Conservation (phyloP, 2,113 vertebrate species). For the Spea multiplicata region DNA sequence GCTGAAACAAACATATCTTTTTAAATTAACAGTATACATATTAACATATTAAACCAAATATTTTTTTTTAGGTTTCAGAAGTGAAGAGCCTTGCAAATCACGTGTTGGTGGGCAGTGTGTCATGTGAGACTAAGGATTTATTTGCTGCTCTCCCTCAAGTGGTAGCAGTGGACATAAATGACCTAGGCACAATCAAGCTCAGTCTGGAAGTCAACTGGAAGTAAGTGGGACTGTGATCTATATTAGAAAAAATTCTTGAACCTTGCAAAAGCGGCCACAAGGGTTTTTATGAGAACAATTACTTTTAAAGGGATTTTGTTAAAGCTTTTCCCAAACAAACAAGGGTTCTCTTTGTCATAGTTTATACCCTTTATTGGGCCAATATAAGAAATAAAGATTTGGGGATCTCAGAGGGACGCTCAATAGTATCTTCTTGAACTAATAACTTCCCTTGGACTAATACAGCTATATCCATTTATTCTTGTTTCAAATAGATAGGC, state of each 20-base stretch:
- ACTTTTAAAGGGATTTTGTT: too few species aligned
- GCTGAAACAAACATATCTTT: not conserved
- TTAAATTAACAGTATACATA: not conserved
- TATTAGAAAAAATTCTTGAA: not conserved
- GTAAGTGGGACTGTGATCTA: constrained; percentile 66
- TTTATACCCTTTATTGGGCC: not conserved
- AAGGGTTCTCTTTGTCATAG: not conserved
- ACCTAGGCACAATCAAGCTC: constrained; percentile 93
- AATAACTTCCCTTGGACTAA: too few species aligned
- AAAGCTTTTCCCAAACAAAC: not conserved
- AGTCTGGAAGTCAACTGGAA: constrained; percentile 95
- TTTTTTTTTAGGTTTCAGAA: constrained; percentile 79
- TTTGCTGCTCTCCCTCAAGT: constrained; percentile 88
- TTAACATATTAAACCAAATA: not conserved
- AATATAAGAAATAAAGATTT: too few species aligned
- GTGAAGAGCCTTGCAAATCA: constrained; percentile 94
- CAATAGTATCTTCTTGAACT: too few species aligned
- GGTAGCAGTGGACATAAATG: constrained; percentile 95
- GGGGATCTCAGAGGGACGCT: too few species aligned
- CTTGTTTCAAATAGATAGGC: too few species aligned
- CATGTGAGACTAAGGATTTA: constrained; percentile 93
- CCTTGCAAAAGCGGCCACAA: too few species aligned
- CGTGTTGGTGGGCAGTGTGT: constrained; percentile 90
- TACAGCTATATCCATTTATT: too few species aligned
- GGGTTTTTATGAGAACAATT: too few species aligned